A percentile compares a stretch with the other conserved stretches of the same genome.
phyloP scores from a whole-genome alignment of 2,113 vertebrate genomes.

The Anolis sagrei region DNA sequence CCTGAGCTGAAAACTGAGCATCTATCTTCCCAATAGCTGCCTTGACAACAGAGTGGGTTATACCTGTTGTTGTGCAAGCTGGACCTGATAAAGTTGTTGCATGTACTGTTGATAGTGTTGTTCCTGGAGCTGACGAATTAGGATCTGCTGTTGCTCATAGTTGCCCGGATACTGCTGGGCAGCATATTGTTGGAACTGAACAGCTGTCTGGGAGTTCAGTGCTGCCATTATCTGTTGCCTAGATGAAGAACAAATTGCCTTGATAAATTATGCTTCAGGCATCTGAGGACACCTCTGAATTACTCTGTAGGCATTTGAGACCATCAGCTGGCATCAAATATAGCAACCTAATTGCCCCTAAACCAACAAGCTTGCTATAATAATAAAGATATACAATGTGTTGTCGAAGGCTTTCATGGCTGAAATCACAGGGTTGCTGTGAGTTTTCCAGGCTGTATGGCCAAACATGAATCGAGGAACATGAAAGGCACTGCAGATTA shows the following conservation, averaged over 20 bases:
- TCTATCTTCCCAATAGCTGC: not conserved
- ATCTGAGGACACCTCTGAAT: not conserved
- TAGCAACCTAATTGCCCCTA: not conserved
- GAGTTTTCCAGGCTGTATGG: no score
- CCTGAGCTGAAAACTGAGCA: not conserved
- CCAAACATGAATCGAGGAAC: no score
- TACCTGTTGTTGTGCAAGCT: conserved; percentile 98
- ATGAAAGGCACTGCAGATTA: no score
- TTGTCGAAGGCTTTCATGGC: no score
- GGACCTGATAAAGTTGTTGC: conserved; percentile 98
- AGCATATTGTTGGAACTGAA: conserved; percentile 99
- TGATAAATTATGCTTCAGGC: conserved; percentile 12
- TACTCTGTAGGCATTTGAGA: not conserved
- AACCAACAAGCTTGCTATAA: not conserved
- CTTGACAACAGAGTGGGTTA: not conserved
- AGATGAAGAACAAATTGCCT: conserved; percentile 44
- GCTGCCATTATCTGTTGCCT: conserved; percentile 99
- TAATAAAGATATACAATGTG: not conserved
- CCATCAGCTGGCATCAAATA: conserved; percentile 32
- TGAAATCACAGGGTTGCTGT: no score
- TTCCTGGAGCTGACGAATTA: conserved; percentile 97
- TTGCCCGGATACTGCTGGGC: conserved; percentile 97
- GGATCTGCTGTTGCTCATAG: conserved; percentile 93
- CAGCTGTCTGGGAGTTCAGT: conserved; percentile 94
- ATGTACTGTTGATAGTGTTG: conserved; percentile 99